Conservation (phyloP, 2,888 invertebrate genomes). For the Deladenus siricidicola region DNA sequence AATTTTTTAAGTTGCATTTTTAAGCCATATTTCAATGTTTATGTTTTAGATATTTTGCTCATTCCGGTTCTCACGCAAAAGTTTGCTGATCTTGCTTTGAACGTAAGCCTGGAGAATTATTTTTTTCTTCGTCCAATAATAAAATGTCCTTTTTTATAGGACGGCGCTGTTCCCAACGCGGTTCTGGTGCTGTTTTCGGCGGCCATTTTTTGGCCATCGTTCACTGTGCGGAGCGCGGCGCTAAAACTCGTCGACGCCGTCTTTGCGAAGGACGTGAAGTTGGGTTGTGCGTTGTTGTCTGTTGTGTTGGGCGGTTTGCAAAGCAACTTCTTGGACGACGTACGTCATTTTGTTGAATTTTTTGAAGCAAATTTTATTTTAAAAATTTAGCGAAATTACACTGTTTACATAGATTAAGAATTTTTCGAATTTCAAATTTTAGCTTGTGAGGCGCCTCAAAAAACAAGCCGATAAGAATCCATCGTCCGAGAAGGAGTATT, state of each 20-base stretch:
- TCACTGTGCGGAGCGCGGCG: constrained; percentile 15
- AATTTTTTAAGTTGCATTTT: neutral
- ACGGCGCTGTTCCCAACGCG: neutral
- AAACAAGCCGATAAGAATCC: constrained; percentile 4
- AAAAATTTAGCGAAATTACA: too few relatives aligned
- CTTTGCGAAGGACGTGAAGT: constrained; percentile 1
- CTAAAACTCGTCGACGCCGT: constrained; percentile 1
- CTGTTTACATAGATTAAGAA: too few relatives aligned
- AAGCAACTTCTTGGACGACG: neutral
- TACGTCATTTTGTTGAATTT: constrained; percentile 1
- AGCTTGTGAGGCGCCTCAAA: constrained; percentile 4
- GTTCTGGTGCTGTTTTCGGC: constrained; percentile 9
- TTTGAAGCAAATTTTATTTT: neutral
- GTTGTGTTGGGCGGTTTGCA: neutral
- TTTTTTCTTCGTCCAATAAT: too few relatives aligned
- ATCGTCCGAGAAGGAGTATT: constrained; percentile 1
- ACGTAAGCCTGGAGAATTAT: neutral
- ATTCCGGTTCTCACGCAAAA: neutral
- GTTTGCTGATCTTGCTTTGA: neutral
- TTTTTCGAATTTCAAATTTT: too few relatives aligned
- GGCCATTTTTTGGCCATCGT: constrained; percentile 19
- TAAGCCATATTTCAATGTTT: neutral
- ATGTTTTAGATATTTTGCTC: neutral
- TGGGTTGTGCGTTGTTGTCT: neutral
- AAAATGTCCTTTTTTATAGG: neutral